Evolutionary conservation across 2,888 invertebrate species (phyloP).

Genomic region (Eudasyphora cyanicolor): DNA sequence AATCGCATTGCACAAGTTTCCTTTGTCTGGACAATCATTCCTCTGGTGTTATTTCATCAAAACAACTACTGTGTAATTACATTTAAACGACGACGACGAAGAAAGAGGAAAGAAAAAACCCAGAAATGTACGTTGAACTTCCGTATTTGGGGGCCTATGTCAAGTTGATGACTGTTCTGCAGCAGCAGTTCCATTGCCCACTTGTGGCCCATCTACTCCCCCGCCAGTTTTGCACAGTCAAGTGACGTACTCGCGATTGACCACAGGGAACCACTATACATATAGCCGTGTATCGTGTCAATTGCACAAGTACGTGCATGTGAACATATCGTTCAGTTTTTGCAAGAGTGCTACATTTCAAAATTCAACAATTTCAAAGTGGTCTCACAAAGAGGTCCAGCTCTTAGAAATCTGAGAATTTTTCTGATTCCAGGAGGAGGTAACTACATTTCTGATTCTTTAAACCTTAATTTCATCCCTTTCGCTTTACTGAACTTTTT

Average conservation of each 20-base stretch:
- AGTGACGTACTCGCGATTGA: neutral
- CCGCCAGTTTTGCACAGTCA: neutral
- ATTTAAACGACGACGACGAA: neutral
- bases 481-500: no score
- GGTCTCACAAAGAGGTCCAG: no score
- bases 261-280: neutral
- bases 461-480: no score
- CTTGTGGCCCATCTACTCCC: no score
- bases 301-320: slow-evolving; percentile 10
- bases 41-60: neutral
- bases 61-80: neutral
- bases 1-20: neutral
- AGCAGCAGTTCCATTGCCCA: neutral
- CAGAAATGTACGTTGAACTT: slow-evolving; percentile 44
- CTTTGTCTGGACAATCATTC: neutral
- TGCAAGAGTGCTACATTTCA: no score
- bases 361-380: no score
- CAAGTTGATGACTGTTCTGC: slow-evolving; percentile 55
- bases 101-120: neutral
- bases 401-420: no score
- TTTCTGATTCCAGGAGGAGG: no score
- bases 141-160: slow-evolving; percentile 46
- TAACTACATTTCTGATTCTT: no score
- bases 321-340: no score
- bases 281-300: neutral